Base-by-base conservation (phyloP, 2,113 vertebrate genomes). In the Toxotes chatareus region DNA sequence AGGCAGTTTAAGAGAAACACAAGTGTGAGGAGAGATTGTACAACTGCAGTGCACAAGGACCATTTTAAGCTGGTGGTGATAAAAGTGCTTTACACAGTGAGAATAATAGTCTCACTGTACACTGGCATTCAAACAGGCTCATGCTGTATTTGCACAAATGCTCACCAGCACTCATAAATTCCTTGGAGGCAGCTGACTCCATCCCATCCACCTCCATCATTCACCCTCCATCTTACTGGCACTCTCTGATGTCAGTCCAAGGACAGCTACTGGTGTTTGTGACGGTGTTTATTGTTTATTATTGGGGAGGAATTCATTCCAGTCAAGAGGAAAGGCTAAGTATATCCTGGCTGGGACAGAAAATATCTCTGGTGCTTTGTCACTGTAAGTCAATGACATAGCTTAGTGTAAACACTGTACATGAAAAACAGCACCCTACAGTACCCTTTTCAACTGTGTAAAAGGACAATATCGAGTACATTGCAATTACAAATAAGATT, bases 301-400 rank as follows among this genome's bases (percentile, higher is more conserved):
- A 40, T 70, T n/a, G 4, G 60, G 74, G 57, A 72, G 75, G 80
- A 80, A 86, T 88, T 70, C 51, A 69, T 63, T 84, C 75, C 83
- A 83, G 69, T 23, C 51, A 79, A 75, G 64, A 77, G 51, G 21
- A 79, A 80, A 75, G 59, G 70, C 74, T 91, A 86, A 76, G 81
- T 89, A 80, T 87, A 82, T 80, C 89, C 67, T 64, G 23, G 36
- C 64, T 65, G 60, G 61, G 75, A 69, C 44, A 61, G 13, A 72
- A 80, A 49, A 79, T 67, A 76, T 68, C 44, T 73, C 61, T 40
- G 66, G 8, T 82, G 76, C 47, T 49, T 49, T 7, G 16, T 69
- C 49, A 38, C 16, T 34, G 2, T n/a, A 47, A 60, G 47, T 16
- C 44, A 46, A 46, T 47, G 49, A 19, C 7, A n/a, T 51, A n/a